A percentile compares a stretch with the other conserved stretches of the same genome.
Evolutionary conservation across 2,797 vertebrate genomes (phyloP).

Genomic region (Cyclura pinguis): DNA sequence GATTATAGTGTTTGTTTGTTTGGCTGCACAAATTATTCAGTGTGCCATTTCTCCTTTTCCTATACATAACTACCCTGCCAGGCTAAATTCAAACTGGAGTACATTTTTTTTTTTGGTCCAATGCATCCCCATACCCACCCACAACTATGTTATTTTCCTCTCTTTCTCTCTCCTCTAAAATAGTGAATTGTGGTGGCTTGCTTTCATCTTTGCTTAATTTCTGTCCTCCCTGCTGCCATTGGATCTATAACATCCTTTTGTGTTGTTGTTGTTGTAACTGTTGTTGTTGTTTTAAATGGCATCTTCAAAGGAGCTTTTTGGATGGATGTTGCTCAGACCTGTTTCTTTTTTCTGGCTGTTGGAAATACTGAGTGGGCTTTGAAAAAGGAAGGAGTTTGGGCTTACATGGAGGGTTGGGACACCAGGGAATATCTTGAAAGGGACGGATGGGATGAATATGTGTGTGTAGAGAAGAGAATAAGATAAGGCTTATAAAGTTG

Average conservation of each 20-base stretch:
- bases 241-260: slow-evolving; percentile 29
- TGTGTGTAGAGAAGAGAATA: background rate
- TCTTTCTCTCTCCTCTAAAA: no score
- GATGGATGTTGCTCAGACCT: background rate
- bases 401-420: background rate
- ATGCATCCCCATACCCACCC: background rate
- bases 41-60: background rate
- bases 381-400: slow-evolving; percentile 31
- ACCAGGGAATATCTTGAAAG: slow-evolving; percentile 45
- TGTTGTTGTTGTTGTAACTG: background rate
- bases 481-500: slow-evolving; percentile 59
- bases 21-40: background rate
- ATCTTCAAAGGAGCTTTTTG: slow-evolving; percentile 3
- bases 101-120: background rate
- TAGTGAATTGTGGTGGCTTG: background rate
- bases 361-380: slow-evolving; percentile 25
- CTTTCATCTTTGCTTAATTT: slow-evolving; percentile 14
- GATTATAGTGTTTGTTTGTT: no score
- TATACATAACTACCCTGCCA: background rate
- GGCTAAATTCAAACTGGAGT: slow-evolving; percentile 13
- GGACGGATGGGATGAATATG: slow-evolving; percentile 27
- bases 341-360: slow-evolving; percentile 2
- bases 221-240: background rate
- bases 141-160: fast-evolving
- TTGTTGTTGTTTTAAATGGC: slow-evolving; percentile 25